A percentile compares a stretch with the other conserved stretches of the same genome.
phyloP scores from a whole-genome alignment of 2,113 vertebrate genomes.

The Eonycteris spelaea region DNA sequence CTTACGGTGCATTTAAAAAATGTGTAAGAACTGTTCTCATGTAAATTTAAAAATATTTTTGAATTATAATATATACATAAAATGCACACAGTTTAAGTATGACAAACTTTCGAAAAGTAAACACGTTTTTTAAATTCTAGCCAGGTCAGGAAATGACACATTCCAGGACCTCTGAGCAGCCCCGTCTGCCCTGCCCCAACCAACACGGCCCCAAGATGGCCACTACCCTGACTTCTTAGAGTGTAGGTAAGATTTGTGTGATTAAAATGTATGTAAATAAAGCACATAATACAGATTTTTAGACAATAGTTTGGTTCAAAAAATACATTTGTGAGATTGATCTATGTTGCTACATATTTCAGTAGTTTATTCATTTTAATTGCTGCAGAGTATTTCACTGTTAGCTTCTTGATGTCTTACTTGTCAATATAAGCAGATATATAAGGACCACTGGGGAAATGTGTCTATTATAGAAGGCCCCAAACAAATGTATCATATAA shows the following conservation, averaged over 20 bases:
- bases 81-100: background rate
- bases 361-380: background rate
- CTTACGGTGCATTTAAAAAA: background rate
- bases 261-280: background rate
- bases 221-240: background rate
- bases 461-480: background rate
- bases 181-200: background rate
- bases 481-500: background rate
- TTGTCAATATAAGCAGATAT: background rate
- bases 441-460: background rate
- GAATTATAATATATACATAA: background rate
- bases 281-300: background rate
- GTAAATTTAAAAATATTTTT: background rate
- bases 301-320: background rate
- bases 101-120: background rate
- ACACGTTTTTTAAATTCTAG: background rate
- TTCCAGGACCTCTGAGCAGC: background rate
- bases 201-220: background rate
- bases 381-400: background rate
- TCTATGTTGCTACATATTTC: background rate
- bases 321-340: background rate
- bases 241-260: background rate
- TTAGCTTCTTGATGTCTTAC: background rate
- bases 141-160: background rate
- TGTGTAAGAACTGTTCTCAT: background rate